Evolutionary conservation across 2,797 vertebrate genomes (phyloP).

Genomic region (Pelochelys cantorii): DNA sequence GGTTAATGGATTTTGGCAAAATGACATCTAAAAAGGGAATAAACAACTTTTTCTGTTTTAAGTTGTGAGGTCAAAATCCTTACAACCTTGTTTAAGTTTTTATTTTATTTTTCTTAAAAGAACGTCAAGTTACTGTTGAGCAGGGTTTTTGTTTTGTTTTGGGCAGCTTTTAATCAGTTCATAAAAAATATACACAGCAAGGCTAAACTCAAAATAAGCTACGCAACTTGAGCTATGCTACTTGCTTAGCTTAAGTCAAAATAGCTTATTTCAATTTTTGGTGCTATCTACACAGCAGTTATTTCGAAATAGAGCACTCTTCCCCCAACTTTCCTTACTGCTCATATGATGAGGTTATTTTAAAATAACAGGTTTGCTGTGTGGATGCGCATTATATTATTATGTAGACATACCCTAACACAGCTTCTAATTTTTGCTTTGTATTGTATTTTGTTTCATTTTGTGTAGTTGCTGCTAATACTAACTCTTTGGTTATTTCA

Average conservation of each 20-base stretch:
- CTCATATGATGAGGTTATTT: too few species aligned
- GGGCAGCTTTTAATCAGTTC: neutral
- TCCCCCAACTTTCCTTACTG: too few species aligned
- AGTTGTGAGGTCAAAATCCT: neutral
- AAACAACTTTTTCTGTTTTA: neutral
- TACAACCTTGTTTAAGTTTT: neutral
- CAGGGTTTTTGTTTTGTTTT: neutral
- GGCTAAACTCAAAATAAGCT: too few species aligned
- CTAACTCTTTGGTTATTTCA: neutral
- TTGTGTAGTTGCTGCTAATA: too few species aligned
- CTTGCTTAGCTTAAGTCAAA: too few species aligned
- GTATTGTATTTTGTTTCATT: too few species aligned
- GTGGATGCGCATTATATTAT: too few species aligned
- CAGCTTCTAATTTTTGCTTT: constrained; percentile 20
- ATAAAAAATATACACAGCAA: neutral
- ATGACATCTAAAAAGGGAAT: rapidly evolving
- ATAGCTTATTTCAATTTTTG: too few species aligned
- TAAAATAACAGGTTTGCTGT: too few species aligned
- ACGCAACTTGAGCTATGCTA: too few species aligned
- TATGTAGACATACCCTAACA: neutral
- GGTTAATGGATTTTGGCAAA: neutral
- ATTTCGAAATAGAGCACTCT: too few species aligned
- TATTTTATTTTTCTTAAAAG: neutral
- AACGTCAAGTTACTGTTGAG: rapidly evolving
- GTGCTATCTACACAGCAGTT: too few species aligned